Base-by-base conservation (phyloP, 1,140 invertebrate species). In the Aricia agestis region DNA sequence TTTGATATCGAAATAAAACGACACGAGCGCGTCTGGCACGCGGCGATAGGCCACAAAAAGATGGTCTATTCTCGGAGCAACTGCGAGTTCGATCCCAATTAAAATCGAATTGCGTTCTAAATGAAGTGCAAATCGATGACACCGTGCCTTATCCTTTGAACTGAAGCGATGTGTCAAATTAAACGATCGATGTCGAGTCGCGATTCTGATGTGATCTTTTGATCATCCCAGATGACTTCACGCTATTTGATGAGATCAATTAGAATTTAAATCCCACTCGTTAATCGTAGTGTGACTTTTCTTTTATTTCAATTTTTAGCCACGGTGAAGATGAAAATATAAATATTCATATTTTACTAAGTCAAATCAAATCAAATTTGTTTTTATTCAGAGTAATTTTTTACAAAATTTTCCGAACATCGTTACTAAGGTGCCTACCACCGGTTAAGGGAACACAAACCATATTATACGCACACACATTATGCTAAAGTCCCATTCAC, bases 61-160 rank as follows among this genome's bases (percentile, higher is more conserved):
- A 61, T 41, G 25, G 69, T 72, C 72, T 76, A 76, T 76, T 76
- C 75, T 73, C 58, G 73, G 36, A 52, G 31, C 67, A 73, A 74
- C 74, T 73, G 31, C 57, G 68, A 59, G 78, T 78, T 70, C 76
- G 76, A 82, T 83, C 72, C 79, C 81, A 84, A 84, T 84, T 84
- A 84, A 78, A 77, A 75, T 75, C 76, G 74, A 78, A 82, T 69
- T 41, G 68, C 68, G 31, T 69, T 69, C 68, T 69, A 69, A 69
- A 69, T 80, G 80, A 80, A 74, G 78, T 85, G 83, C 75, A 78
- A 82, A 85, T 80, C 83, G 80, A 85, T 83, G 80, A 79, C 77
- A 77, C 71, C 68, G 32, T 69, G 68, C 32, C 58, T 69, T 69
- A 69, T 70, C 73, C 70, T 78, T 74, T 76, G 69, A 74, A 67